Evolutionary conservation across 2,113 vertebrate genomes (phyloP).

Genomic region (Clarias gariepinus): DNA sequence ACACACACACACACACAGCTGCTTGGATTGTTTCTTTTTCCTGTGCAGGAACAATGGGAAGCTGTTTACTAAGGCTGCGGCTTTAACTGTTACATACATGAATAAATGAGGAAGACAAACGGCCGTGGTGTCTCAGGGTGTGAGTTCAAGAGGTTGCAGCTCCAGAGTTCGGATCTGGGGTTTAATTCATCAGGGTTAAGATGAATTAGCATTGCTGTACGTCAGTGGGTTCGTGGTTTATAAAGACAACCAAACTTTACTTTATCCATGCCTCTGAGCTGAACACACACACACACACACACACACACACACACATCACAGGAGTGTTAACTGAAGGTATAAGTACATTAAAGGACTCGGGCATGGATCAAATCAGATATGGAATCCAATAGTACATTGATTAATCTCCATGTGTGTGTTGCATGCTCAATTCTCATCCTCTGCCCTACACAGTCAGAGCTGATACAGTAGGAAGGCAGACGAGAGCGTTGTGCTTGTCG

Average conservation of each 20-base stretch:
- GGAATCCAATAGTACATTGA: too few relatives aligned
- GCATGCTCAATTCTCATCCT: too few relatives aligned
- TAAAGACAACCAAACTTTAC: not conserved
- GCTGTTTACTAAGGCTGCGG: not conserved
- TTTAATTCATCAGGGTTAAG: not conserved
- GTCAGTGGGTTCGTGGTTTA: not conserved
- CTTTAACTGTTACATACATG: not conserved
- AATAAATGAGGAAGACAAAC: not conserved
- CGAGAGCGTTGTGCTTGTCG: too few relatives aligned
- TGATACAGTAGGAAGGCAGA: too few relatives aligned
- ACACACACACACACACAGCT: not conserved
- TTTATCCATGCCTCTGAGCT: not conserved
- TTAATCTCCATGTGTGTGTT: too few relatives aligned
- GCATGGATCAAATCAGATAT: too few relatives aligned
- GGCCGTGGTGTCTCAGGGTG: not conserved
- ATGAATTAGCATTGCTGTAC: too few relatives aligned
- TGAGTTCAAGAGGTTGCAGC: not conserved
- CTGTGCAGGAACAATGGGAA: not conserved
- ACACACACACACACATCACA: not conserved
- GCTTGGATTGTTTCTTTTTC: not conserved
- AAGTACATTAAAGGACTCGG: too few relatives aligned
- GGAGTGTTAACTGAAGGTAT: too few relatives aligned
- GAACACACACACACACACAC: not conserved
- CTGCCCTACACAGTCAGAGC: too few relatives aligned
- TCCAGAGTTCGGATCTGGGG: not conserved